Percentiles rank a stretch among this genome's conserved stretches.
phyloP scores from a whole-genome alignment of 1,140 invertebrate species.

The Drosophila chauvacae region DNA sequence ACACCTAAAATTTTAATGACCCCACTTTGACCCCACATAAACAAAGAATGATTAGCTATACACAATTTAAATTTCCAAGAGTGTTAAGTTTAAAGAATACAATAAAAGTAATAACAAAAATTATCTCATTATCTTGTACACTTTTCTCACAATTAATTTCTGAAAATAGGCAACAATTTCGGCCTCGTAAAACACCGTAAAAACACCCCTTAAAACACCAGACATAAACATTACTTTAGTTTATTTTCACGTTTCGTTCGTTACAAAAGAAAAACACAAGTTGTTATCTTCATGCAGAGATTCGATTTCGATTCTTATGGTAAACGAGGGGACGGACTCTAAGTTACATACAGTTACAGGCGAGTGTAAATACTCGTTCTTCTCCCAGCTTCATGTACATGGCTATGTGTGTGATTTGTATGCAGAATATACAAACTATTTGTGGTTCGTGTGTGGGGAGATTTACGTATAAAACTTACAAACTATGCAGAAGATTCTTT shows the following conservation, averaged over 20 bases:
- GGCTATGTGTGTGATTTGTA: conserved; percentile 30
- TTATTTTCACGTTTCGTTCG: conserved; percentile 49
- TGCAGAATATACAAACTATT: conserved; percentile 33
- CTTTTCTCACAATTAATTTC: too few species aligned
- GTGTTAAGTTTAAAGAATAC: too few species aligned
- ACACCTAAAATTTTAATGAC: too few species aligned
- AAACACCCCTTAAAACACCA: background rate
- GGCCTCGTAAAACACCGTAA: too few species aligned
- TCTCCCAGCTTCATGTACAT: conserved; percentile 24
- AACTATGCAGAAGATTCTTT: conserved; percentile 66
- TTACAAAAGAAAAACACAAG: conserved; percentile 44
- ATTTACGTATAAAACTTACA: conserved; percentile 67
- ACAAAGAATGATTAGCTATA: too few species aligned
- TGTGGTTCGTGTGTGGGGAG: conserved; percentile 22
- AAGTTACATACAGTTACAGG: background rate
- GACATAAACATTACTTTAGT: conserved; percentile 30
- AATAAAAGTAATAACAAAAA: too few species aligned
- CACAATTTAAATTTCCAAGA: too few species aligned
- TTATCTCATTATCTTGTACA: too few species aligned
- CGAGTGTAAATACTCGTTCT: background rate
- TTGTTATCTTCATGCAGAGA: conserved; percentile 28
- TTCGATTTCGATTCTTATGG: conserved; percentile 38
- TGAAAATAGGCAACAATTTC: too few species aligned
- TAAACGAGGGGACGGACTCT: conserved; percentile 54
- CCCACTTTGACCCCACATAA: too few species aligned